Conservation (phyloP, 2,888 invertebrate genomes). For the Muschampia plurimacula region DNA sequence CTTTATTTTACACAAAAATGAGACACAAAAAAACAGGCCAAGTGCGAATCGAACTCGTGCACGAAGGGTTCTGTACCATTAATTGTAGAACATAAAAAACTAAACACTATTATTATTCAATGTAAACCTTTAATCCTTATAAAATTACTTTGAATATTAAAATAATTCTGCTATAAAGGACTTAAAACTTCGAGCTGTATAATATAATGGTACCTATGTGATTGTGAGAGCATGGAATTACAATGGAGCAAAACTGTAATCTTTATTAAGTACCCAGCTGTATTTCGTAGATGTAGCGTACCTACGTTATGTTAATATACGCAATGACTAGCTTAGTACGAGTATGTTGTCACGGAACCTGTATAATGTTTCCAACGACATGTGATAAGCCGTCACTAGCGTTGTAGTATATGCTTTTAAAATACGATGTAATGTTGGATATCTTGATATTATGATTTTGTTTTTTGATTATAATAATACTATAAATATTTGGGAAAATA, state of each 20-base stretch:
- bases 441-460: no score
- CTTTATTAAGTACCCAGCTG: not conserved
- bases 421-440: no score
- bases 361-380: conserved; percentile 23
- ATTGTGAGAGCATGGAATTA: conserved; percentile 3
- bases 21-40: no score
- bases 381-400: not conserved
- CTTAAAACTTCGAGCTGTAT: not conserved
- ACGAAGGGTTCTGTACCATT: no score
- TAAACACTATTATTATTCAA: no score
- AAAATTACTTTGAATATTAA: not conserved
- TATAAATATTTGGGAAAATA: no score
- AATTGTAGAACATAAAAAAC: no score
- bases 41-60: no score
- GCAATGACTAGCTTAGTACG: conserved; percentile 22
- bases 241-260: conserved; percentile 18
- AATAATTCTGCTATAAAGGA: not conserved
- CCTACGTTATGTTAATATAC: conserved; percentile 31
- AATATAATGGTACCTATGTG: not conserved
- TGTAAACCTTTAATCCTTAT: no score
- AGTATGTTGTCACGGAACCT: not conserved
- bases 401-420: not conserved
- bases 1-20: no score
- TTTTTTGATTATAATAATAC: no score
- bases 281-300: not conserved